Evolutionary conservation across 2,888 invertebrate genomes (phyloP), one percentile per base, ranked within the genome.

Genomic region (Lagria hirta): DNA sequence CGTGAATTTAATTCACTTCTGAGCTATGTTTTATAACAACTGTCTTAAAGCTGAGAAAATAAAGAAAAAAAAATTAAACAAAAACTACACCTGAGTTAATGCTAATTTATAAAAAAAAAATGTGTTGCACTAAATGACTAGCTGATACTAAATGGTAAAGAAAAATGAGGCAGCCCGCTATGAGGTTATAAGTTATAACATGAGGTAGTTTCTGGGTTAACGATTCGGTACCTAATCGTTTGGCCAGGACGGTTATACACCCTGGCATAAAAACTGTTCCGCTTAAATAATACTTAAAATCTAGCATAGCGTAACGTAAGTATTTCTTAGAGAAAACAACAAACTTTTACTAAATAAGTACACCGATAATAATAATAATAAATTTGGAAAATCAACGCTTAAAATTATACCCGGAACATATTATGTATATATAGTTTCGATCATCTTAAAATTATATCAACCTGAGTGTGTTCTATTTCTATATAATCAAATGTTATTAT

Each of bases 101-200:
- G 24, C 41, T 44, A 44, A 43, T 32, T 22, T 35, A 33, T 27
- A 11, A n/a, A n/a, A n/a, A n/a, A n/a, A n/a, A n/a, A n/a, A 33
- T 46, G 42, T 47, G 47, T 47, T 47, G 47, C 47, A 47, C 43
- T 63, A 63, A 55, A 61, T 65, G 65, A 65, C 65, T 65, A 65
- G 65, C 47, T 57, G 57, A 60, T 54, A 56, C 51, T 56, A 46
- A 55, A 49, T 54, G 49, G 53, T 56, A 56, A 49, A 54, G 51
- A 50, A 61, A 57, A 53, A 51, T 62, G 61, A 62, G 62, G 62
- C 57, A 61, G 60, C 61, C 37, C n/a, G n/a, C n/a, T n/a, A n/a
- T n/a, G n/a, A n/a, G n/a, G 51, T 34, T 32, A 32, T 7, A 37
- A 41, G 51, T 34, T 27, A 46, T 43, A 40, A 15, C 23, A 53